These are phyloP conservation scores for Laodelphax striatellus DNA, from an alignment of 1,140 invertebrate species.

Conservation along the genomic window DNA sequence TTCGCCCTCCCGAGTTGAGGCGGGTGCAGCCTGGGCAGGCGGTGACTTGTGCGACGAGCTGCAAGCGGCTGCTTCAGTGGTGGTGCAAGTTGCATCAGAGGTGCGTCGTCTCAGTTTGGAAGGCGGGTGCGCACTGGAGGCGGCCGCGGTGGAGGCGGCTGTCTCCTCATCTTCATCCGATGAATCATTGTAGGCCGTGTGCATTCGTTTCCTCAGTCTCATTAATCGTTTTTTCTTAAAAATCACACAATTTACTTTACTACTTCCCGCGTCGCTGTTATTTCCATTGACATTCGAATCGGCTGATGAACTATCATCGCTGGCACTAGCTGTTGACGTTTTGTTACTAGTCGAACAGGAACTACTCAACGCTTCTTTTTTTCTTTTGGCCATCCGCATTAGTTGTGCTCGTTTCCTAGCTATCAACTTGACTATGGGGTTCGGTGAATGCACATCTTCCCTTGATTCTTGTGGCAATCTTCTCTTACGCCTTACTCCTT, in stretches of 20 bases:
- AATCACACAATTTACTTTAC: neutral
- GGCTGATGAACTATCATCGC: neutral
- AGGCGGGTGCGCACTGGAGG: too few species aligned
- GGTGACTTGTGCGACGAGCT: neutral
- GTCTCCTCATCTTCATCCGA: too few species aligned
- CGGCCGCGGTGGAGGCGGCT: too few species aligned
- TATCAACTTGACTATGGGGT: conserved; percentile 8
- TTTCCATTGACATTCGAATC: neutral
- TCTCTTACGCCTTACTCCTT: neutral
- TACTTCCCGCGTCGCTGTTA: too few species aligned
- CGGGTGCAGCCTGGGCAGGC: too few species aligned
- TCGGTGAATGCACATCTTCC: neutral
- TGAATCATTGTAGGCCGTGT: too few species aligned
- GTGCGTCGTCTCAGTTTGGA: too few species aligned
- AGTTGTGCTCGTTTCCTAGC: conserved; percentile 9
- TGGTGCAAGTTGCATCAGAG: neutral
- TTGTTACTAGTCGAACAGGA: neutral
- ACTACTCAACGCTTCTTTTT: neutral
- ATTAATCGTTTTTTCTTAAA: neutral
- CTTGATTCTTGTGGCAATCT: neutral
- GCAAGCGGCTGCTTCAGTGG: neutral
- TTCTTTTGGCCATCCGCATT: neutral
- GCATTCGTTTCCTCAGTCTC: neutral
- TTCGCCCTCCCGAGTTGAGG: neutral
- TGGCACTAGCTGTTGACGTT: neutral